These are phyloP conservation scores for Heterodera filipjevi DNA, from an alignment of 2,888 invertebrate species.

Conservation along the genomic window DNA sequence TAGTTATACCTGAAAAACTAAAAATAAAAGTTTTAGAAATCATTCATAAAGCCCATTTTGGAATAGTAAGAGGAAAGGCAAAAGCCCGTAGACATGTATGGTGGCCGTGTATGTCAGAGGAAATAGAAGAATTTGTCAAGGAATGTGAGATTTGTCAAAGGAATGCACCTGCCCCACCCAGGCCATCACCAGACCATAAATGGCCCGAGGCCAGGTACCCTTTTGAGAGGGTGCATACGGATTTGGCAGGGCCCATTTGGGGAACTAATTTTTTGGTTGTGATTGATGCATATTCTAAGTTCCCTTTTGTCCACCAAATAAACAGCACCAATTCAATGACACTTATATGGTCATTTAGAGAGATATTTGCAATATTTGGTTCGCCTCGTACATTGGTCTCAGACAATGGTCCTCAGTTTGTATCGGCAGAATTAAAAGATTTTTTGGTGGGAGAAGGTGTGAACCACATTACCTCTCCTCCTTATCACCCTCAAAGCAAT, in stretches of 20 bases:
- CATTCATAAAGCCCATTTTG: background rate
- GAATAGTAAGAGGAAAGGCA: background rate
- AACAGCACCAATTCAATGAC: background rate
- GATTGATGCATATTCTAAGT: background rate
- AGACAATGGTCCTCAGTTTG: background rate
- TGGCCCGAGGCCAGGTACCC: background rate
- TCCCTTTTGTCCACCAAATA: background rate
- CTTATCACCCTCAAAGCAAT: background rate
- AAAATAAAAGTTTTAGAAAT: background rate
- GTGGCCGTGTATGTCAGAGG: background rate
- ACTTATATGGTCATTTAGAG: background rate
- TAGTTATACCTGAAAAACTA: background rate
- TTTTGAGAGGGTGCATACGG: background rate
- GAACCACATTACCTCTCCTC: background rate
- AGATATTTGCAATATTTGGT: background rate
- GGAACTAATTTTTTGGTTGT: background rate
- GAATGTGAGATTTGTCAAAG: constrained; percentile 1
- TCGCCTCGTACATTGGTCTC: background rate
- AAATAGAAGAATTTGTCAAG: constrained; percentile 5
- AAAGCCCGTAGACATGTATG: constrained; percentile 8
- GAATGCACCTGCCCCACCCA: background rate
- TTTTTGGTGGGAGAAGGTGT: background rate
- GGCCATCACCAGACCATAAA: background rate
- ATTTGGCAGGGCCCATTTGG: constrained; percentile 13
- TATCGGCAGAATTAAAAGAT: background rate